Base-by-base conservation (phyloP, 1,140 invertebrate genomes). In the Drosophila orena region DNA sequence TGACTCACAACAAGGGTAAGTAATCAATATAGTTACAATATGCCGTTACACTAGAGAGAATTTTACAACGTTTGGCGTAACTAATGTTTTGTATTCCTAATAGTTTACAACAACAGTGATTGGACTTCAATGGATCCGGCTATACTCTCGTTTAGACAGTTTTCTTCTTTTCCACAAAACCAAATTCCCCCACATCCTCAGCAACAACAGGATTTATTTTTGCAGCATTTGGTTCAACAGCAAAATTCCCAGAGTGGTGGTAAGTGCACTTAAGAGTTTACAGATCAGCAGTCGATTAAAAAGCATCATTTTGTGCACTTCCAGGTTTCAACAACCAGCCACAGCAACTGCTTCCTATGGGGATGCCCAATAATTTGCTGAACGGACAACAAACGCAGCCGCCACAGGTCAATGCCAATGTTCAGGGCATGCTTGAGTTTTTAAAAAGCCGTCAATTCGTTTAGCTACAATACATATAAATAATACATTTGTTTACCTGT, bases 91-190 rank as follows among this genome's bases (percentile, higher is more conserved):
- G 20, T 42, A 0, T 46, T 27, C 20, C 1, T 4, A 37, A 43
- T 15, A 90, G 91, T 75, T 52, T 91, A 84, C 59, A 79, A 85
- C 43, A 91, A 66, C 46, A 90, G 73, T 55, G 92, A 92, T 58
- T 92, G 92, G 92, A 92, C 91, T 44, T 56, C 91, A 27, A 92
- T 92, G 90, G 92, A 92, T 78, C 92, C 92, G 64, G 92, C 92
- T 50, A 92, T 92, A 68, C 76, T 92, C 46, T 92, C 92, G 53
- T 91, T 91, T 53, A 59, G 92, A 43, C 92, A 92, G 68, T 92
- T 83, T 65, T 90, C 91, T 24, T 92, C 91, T 49, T 92, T 86
- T 73, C 89, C 90, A 40, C 88, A 90, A 70, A 90, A 91, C 60
- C 86, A 81, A 72, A 79, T 89, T 65, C 76, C 76, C 37, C 72